Evolutionary conservation across 2,113 vertebrate species (phyloP).

Genomic region (Perognathus longimembris): DNA sequence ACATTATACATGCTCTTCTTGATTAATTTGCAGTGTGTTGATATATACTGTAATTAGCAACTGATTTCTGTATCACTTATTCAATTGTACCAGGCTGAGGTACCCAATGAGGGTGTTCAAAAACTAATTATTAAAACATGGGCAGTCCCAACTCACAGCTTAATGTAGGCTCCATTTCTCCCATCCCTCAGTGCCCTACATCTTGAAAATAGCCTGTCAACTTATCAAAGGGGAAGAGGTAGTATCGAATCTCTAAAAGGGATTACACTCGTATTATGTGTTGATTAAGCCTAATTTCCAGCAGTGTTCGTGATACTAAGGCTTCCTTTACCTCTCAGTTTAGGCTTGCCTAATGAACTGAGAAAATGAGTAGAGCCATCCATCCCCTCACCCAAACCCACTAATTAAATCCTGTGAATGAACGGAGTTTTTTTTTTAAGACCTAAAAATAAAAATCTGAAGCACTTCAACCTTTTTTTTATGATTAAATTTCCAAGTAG

Average conservation of each 20-base stretch:
- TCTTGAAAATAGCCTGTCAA: background rate
- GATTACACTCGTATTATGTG: background rate
- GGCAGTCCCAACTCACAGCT: background rate
- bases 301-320: background rate
- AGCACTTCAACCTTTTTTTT: slow-evolving; percentile 25
- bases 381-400: background rate
- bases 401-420: background rate
- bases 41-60: background rate
- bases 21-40: slow-evolving; percentile 25
- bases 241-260: slow-evolving; percentile 7
- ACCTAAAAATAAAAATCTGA: background rate
- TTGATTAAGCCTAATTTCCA: slow-evolving; percentile 28
- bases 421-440: background rate
- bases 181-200: background rate
- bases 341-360: background rate
- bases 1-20: background rate
- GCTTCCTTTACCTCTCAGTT: background rate
- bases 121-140: background rate
- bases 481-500: slow-evolving; percentile 36
- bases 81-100: background rate
- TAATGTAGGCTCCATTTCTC: background rate
- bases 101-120: background rate
- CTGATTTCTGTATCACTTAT: slow-evolving; percentile 42
- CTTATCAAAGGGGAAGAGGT: slow-evolving; percentile 26
- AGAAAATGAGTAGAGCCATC: background rate